Base-by-base conservation (phyloP, 2,888 invertebrate species). In the Zeuzera pyrina region DNA sequence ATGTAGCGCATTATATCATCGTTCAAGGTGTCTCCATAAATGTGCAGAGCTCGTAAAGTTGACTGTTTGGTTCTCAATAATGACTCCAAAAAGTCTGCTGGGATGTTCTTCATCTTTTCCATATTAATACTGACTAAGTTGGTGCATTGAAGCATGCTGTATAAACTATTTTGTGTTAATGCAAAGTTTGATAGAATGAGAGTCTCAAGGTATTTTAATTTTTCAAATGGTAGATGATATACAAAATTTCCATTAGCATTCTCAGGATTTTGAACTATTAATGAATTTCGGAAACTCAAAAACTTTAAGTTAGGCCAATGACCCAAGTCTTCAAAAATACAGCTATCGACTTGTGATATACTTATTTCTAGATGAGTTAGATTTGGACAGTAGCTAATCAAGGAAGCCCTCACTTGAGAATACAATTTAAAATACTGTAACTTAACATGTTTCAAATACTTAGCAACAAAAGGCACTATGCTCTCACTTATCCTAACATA, bases 51-150 rank as follows among this genome's bases (percentile, higher is more conserved):
- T 54, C 67, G 54, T 25, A 84, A 50, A 23, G 70, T 67, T 3
- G 61, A 53, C 48, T 76, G 73, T 52, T 84, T 84, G 3, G 67
- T 73, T 43, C 57, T 60, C 23, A 84, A 51, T 37, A 84, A 63
- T 41, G 78, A 73, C 57, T 81, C 81, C 32, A 84, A 52, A 43
- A 84, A 84, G 41, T 79, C 77, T 33, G 74, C 69, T 4, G 84
- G 84, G 40, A 84, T 84, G 51, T 84, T 84, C 44, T 84, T 84
- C 84, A 84, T 84, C 50, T 84, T 84, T 38, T 84, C 84, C 74
- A 84, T 84, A 41, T 73, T 84, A 51, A 84, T 78, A 59, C 81
- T 78, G 47, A 73, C 71, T 57, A 84, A 69, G 53, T 77, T 61
- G 13, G 60, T 62, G 54, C 84, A 84, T 36, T 73, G 72, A 33